These are phyloP conservation scores for Lottia scabra DNA, from an alignment of 2,888 invertebrate species.

Conservation along the genomic window DNA sequence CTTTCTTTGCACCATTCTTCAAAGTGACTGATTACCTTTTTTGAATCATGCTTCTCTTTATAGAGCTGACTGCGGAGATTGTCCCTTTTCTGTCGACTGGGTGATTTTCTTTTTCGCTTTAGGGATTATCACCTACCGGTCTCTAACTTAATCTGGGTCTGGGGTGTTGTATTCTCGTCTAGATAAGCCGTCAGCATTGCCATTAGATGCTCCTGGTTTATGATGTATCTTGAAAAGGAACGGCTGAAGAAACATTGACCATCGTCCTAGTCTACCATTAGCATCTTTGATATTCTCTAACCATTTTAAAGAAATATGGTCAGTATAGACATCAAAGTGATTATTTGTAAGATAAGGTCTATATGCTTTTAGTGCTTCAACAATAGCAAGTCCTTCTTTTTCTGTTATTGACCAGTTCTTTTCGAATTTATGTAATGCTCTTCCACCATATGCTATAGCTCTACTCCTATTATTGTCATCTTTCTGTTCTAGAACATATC, in stretches of 20 bases:
- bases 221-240: slow-evolving; percentile 16
- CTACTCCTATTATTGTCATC: too few species aligned
- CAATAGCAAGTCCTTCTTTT: slow-evolving; percentile 35
- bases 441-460: too few species aligned
- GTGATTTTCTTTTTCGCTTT: too few species aligned
- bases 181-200: slow-evolving; percentile 26
- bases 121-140: background rate
- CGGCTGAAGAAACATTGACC: slow-evolving; percentile 19
- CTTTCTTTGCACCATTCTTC: too few species aligned
- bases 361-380: slow-evolving; percentile 35
- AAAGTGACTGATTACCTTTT: too few species aligned
- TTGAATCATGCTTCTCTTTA: too few species aligned
- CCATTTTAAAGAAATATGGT: slow-evolving; percentile 35
- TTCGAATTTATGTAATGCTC: too few species aligned
- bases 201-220: slow-evolving; percentile 20
- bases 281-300: slow-evolving; percentile 31
- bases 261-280: slow-evolving; percentile 26
- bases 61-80: too few species aligned
- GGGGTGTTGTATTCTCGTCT: slow-evolving; percentile 16
- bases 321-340: slow-evolving; percentile 34
- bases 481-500: too few species aligned
- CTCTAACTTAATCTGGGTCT: background rate
- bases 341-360: slow-evolving; percentile 29
- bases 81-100: background rate
- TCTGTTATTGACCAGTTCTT: too few species aligned